Conservation (phyloP, 2,888 invertebrate genomes). For the Troglohyphantes excavatus region DNA sequence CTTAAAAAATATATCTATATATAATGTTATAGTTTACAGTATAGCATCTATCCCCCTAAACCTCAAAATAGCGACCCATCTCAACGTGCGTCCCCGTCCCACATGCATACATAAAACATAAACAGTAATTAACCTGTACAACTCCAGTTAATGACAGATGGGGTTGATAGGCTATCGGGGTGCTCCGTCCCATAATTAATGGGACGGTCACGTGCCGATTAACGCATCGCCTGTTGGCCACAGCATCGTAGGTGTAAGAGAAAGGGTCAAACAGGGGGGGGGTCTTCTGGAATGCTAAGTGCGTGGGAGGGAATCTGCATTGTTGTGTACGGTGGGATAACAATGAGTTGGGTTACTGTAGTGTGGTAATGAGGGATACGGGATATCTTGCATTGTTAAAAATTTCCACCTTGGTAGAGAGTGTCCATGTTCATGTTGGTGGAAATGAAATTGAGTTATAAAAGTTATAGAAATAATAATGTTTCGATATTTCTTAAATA, state of each 20-base stretch:
- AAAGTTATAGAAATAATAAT: too few species aligned
- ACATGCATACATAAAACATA: slow-evolving; percentile 54
- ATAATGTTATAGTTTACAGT: too few species aligned
- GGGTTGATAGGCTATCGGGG: slow-evolving; percentile 48
- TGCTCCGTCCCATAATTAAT: slow-evolving; percentile 29
- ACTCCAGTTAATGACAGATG: slow-evolving; percentile 36
- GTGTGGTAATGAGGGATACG: too few species aligned
- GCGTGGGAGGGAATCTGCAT: neutral
- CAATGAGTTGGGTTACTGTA: too few species aligned
- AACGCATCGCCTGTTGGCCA: slow-evolving; percentile 42
- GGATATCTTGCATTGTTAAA: too few species aligned
- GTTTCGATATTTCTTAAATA: too few species aligned
- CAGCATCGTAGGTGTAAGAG: slow-evolving; percentile 22
- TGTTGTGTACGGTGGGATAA: neutral
- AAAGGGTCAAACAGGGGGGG: slow-evolving; percentile 14
- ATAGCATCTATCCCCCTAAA: too few species aligned
- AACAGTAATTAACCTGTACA: slow-evolving; percentile 55
- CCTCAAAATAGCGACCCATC: too few species aligned
- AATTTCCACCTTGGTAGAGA: too few species aligned
- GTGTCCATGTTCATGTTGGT: too few species aligned
- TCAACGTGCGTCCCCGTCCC: neutral
- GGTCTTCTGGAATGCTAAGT: neutral
- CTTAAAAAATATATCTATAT: too few species aligned
- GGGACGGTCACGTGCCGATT: slow-evolving; percentile 52
- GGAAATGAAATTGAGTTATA: too few species aligned